These are phyloP conservation scores for Sebastiscus tertius DNA, from an alignment of 2,797 vertebrate species.

Conservation along the genomic window DNA sequence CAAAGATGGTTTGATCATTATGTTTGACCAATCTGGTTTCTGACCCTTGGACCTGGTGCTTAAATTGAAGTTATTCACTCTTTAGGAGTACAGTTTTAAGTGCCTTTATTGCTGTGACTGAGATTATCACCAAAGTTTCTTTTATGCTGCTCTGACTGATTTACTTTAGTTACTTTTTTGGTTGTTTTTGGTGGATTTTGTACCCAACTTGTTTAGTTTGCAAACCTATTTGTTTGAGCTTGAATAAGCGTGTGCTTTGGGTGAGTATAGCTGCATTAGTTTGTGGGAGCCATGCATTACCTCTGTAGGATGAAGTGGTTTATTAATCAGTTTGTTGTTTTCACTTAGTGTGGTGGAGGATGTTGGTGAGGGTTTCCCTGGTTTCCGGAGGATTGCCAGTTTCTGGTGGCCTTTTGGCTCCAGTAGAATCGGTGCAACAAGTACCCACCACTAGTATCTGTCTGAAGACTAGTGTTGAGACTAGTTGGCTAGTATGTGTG, in stretches of 20 bases:
- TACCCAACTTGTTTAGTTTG: too few species aligned
- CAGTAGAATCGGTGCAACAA: not conserved
- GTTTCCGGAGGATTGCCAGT: not conserved
- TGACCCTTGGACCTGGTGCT: not conserved
- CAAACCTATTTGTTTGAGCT: too few species aligned
- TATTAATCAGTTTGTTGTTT: not conserved
- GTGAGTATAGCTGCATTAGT: not conserved
- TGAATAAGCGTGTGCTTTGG: too few species aligned
- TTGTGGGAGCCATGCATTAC: not conserved
- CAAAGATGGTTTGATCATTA: not conserved
- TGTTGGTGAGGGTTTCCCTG: not conserved
- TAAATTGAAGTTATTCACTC: not conserved
- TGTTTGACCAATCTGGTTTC: too few species aligned
- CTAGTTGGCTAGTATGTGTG: not conserved
- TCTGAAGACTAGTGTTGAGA: not conserved
- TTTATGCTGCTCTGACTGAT: not conserved
- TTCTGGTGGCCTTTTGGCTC: not conserved
- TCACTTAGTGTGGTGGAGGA: accelerated
- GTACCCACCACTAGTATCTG: not conserved
- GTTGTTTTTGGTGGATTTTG: not conserved
- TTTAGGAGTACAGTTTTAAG: not conserved
- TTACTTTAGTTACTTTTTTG: not conserved
- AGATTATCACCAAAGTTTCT: not conserved
- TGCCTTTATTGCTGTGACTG: not conserved
- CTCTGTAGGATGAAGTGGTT: not conserved